Percentiles rank a stretch among this genome's conserved stretches.
Conservation (phyloP, 23 tunicate species). For the Halocynthia roretzi region DNA sequence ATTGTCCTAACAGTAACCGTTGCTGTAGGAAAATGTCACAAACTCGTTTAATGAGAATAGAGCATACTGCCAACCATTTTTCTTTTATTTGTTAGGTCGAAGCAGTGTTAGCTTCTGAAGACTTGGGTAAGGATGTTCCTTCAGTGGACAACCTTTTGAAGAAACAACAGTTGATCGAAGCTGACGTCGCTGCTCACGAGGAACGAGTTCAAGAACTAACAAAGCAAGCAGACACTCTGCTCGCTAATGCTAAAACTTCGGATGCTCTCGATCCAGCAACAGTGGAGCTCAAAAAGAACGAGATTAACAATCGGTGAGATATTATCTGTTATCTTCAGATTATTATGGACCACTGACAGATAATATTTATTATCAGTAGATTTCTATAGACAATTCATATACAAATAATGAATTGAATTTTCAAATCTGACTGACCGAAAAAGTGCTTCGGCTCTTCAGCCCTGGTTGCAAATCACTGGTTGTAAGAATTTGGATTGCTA, state of each 20-base stretch:
- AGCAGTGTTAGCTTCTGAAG: conserved; percentile 64
- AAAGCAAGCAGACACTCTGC: conserved; percentile 31
- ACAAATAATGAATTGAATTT: too few species aligned
- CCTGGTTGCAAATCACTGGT: too few species aligned
- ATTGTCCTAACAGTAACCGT: neutral
- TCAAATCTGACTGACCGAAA: too few species aligned
- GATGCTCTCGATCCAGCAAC: conserved; percentile 59
- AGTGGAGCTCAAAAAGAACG: conserved; percentile 40
- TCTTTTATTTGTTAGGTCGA: conserved; percentile 37
- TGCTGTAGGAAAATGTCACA: too few species aligned
- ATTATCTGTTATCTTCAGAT: too few species aligned
- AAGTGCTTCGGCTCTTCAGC: too few species aligned
- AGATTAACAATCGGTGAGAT: conserved; percentile 42
- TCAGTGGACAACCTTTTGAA: conserved; percentile 77
- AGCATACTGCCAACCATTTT: neutral
- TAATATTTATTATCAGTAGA: too few species aligned
- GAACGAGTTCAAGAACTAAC: conserved; percentile 62
- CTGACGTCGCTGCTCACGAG: conserved; percentile 85
- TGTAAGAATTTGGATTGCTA: too few species aligned
- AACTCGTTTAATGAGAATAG: neutral
- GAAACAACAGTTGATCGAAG: conserved; percentile 77
- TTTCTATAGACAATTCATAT: too few species aligned
- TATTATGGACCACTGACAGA: too few species aligned
- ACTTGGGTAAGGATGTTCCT: conserved; percentile 82
- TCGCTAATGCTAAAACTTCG: conserved; percentile 40